phyloP scores from a whole-genome alignment of 2,797 vertebrate species.

The Esox masquinongy region DNA sequence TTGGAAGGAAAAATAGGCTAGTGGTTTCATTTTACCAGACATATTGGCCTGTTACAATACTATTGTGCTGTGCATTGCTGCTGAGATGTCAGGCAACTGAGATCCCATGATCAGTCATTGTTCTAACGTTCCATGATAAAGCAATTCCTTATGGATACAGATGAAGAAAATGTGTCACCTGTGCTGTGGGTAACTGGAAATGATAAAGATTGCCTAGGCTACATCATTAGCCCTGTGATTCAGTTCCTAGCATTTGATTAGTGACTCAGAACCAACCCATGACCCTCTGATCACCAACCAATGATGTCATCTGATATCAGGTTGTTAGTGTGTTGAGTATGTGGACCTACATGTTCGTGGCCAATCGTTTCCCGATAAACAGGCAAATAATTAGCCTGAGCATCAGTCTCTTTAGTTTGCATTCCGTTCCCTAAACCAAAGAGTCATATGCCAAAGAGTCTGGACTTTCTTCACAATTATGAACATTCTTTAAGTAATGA shows the following conservation, averaged over 20 bases:
- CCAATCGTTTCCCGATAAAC: neutral
- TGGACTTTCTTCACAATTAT: no score
- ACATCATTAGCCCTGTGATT: constrained; percentile 44
- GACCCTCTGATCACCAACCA: constrained; percentile 35
- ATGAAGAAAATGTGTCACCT: constrained; percentile 23
- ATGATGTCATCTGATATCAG: constrained; percentile 52
- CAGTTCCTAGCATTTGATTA: constrained; percentile 52
- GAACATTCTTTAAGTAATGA: no score
- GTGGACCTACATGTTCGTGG: neutral
- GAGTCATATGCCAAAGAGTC: no score
- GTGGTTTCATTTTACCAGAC: constrained; percentile 1
- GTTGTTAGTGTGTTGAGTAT: constrained; percentile 1
- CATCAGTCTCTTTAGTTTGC: no score
- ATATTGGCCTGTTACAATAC: neutral
- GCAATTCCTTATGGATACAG: neutral
- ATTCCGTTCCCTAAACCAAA: no score
- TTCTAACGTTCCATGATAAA: neutral
- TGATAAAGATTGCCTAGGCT: constrained; percentile 27
- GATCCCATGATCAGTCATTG: neutral
- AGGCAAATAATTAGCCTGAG: neutral
- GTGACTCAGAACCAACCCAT: constrained; percentile 54
- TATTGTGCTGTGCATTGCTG: neutral
- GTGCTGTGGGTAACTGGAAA: constrained; percentile 34
- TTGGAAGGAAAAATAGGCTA: neutral
- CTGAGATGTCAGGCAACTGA: constrained; percentile 2